Conservation (phyloP, 2,113 vertebrate species). For the Trogon surrucura region DNA sequence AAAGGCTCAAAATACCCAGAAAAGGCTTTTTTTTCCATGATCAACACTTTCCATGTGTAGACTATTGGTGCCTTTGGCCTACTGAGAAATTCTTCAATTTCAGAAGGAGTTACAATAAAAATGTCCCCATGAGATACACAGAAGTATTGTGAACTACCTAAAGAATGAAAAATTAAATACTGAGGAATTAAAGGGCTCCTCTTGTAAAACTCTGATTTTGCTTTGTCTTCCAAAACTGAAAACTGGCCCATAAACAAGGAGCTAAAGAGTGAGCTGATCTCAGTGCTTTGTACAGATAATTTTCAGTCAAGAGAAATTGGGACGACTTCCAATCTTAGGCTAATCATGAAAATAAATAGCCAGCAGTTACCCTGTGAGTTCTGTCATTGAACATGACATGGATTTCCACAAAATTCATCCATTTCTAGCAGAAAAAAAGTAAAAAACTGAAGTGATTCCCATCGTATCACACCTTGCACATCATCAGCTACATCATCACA, state of each 20-base stretch:
- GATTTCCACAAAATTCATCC: neutral
- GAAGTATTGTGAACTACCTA: neutral
- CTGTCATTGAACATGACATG: neutral
- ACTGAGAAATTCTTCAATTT: neutral
- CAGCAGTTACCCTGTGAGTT: neutral
- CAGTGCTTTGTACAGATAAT: neutral
- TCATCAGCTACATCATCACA: neutral
- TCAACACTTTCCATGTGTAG: neutral
- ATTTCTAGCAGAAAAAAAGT: neutral
- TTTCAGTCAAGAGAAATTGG: neutral
- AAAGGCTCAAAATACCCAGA: neutral
- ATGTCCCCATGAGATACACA: neutral
- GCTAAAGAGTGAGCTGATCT: neutral
- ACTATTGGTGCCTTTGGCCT: neutral
- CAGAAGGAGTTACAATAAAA: neutral
- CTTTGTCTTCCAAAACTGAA: neutral
- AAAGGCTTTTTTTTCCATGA: neutral
- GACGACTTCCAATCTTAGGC: neutral
- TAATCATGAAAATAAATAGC: neutral
- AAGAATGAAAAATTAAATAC: neutral
- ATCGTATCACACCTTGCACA: fast-evolving
- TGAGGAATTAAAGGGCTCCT: neutral
- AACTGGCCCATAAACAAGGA: neutral
- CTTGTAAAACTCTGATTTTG: neutral
- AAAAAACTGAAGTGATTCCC: neutral